Conservation (phyloP, 2,888 invertebrate species). For the Clistopyga incitator region DNA sequence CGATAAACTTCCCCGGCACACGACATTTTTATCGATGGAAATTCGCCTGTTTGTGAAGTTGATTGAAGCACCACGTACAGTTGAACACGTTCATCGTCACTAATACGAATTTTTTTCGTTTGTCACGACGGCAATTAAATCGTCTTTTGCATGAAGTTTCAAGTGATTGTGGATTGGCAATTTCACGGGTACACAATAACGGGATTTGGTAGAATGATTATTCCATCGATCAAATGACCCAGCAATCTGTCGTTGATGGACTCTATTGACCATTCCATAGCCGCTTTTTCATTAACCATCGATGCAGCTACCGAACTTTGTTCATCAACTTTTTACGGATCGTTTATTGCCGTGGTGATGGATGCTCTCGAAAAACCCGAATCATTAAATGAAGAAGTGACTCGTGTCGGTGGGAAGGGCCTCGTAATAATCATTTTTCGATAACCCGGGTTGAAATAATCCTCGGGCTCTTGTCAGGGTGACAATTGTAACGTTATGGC, state of each 20-base stretch:
- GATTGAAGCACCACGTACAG: background rate
- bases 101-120: background rate
- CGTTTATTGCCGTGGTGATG: background rate
- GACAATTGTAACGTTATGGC: too few relatives aligned
- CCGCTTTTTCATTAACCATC: conserved; percentile 3
- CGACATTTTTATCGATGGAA: background rate
- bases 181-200: background rate
- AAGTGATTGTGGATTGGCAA: background rate
- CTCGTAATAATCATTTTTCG: background rate
- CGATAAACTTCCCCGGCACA: background rate
- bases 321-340: conserved; percentile 13
- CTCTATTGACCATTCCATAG: background rate
- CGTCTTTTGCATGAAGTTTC: background rate
- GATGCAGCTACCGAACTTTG: background rate
- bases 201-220: background rate
- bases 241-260: background rate
- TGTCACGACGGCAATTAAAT: background rate
- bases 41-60: background rate
- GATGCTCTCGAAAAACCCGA: background rate
- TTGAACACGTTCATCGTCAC: background rate
- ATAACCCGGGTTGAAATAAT: too few relatives aligned
- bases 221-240: conserved; percentile 7
- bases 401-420: background rate
- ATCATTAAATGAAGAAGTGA: background rate
- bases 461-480: too few relatives aligned